These are phyloP conservation scores for Cyanoliseus patagonus DNA, from an alignment of 2,113 vertebrate species.

Conservation along the genomic window DNA sequence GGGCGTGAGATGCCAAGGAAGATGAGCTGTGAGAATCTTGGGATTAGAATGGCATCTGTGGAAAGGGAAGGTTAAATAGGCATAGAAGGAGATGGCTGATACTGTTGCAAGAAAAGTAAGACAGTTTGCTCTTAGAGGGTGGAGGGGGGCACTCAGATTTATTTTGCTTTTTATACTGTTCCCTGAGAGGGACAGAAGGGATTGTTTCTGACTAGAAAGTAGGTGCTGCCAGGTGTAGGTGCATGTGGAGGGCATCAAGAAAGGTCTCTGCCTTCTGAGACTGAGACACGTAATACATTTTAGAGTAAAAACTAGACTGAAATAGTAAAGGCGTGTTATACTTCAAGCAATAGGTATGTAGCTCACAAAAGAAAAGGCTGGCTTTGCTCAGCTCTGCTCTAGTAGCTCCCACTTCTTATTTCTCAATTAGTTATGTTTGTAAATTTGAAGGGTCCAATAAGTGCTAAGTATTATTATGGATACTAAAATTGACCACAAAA, in stretches of 20 bases:
- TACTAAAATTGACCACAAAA: neutral
- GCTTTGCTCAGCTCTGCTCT: neutral
- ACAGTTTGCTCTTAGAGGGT: neutral
- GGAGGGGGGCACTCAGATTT: rapidly evolving
- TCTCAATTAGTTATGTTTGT: conserved; percentile 13
- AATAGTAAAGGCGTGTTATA: neutral
- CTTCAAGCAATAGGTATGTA: neutral
- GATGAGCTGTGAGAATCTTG: neutral
- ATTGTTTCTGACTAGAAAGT: neutral
- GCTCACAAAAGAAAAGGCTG: neutral
- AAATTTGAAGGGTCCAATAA: neutral
- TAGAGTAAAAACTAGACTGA: neutral
- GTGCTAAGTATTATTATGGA: neutral
- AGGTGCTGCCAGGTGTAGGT: neutral
- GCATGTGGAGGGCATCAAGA: neutral
- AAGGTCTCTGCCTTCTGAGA: neutral
- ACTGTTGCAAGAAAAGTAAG: neutral
- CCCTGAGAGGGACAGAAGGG: neutral
- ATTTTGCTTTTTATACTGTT: neutral
- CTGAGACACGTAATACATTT: neutral
- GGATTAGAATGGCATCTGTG: neutral
- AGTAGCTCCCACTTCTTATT: neutral
- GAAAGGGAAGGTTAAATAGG: neutral
- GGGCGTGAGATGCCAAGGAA: neutral
- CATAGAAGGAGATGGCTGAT: neutral